These are phyloP conservation scores for Druon quercuslanigerum DNA, from an alignment of 1,140 invertebrate genomes.

Conservation along the genomic window DNA sequence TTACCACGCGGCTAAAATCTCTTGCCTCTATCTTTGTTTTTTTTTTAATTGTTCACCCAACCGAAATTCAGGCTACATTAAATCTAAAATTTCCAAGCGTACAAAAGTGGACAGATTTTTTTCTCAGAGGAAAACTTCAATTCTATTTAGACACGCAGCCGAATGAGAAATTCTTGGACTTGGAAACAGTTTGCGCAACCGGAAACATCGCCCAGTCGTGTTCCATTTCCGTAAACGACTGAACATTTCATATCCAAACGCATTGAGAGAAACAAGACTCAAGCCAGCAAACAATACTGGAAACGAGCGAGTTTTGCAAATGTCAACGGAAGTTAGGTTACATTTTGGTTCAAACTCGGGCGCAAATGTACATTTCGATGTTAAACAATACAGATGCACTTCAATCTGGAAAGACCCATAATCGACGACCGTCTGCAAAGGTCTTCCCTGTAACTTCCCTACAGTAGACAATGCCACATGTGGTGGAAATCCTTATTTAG, in stretches of 20 bases:
- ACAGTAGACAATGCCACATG: too few relatives aligned
- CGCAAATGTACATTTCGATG: neutral
- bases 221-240: slow-evolving; percentile 22
- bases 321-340: slow-evolving; percentile 15
- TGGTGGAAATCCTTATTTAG: too few relatives aligned
- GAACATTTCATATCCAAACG: slow-evolving; percentile 5
- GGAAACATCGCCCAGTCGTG: slow-evolving; percentile 5
- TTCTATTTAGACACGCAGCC: neutral
- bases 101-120: neutral
- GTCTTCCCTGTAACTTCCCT: too few relatives aligned
- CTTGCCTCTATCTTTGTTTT: too few relatives aligned
- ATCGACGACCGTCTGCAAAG: neutral
- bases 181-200: slow-evolving; percentile 19
- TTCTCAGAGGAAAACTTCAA: neutral
- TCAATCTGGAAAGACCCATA: neutral
- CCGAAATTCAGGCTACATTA: too few relatives aligned
- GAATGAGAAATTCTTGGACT: slow-evolving; percentile 1
- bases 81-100: neutral
- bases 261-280: slow-evolving; percentile 1
- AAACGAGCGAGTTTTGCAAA: slow-evolving; percentile 7
- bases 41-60: too few relatives aligned
- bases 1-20: too few relatives aligned
- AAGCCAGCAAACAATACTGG: neutral
- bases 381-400: neutral
- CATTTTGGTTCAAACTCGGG: slow-evolving; percentile 2